phyloP scores from a whole-genome alignment of 2,888 invertebrate genomes.

The Smittia aterrima region DNA sequence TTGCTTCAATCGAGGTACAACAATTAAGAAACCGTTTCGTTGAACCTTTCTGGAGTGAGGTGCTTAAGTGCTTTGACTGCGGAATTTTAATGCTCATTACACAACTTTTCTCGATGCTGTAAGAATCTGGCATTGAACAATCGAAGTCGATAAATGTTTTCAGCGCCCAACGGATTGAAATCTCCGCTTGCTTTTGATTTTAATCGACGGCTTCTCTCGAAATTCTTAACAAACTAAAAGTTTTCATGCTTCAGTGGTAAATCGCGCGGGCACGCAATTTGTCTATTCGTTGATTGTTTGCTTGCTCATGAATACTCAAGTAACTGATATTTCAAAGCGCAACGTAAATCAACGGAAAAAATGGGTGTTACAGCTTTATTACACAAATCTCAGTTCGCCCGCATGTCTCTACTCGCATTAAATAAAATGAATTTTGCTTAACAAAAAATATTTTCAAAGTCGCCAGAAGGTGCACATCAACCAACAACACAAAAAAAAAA shows the following conservation, averaged over 20 bases:
- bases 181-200: no score
- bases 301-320: not conserved
- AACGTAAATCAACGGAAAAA: not conserved
- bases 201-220: not conserved
- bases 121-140: slow-evolving; percentile 5
- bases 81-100: slow-evolving; percentile 15
- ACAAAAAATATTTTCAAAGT: not conserved
- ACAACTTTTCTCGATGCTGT: not conserved
- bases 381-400: not conserved
- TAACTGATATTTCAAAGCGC: not conserved
- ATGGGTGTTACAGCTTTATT: not conserved
- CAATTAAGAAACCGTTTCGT: not conserved
- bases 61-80: not conserved
- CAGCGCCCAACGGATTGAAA: not conserved
- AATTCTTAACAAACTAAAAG: not conserved
- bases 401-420: not conserved
- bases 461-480: not conserved
- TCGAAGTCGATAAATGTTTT: slow-evolving; percentile 1
- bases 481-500: not conserved
- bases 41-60: not conserved
- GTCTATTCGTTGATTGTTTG: not conserved
- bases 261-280: slow-evolving; percentile 23
- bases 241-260: not conserved
- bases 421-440: no score
- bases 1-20: not conserved